Evolutionary conservation across 2,888 invertebrate genomes (phyloP).

Genomic region (Chaitophorus viminalis): DNA sequence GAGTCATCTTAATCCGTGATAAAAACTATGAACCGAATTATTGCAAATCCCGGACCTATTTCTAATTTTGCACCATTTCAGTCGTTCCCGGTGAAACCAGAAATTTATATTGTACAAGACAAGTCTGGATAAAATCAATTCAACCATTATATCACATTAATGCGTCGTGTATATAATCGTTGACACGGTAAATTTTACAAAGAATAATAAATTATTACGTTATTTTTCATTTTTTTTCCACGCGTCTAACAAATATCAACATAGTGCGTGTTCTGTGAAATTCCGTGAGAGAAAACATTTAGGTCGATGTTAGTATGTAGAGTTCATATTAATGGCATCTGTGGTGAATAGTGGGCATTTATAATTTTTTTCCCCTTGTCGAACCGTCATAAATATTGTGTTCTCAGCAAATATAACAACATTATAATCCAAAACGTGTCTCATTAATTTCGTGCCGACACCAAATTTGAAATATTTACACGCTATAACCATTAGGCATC

Average conservation of each 20-base stretch:
- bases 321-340: neutral
- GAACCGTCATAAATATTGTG: neutral
- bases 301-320: neutral
- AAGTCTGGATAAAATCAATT: no score
- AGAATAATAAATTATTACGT: neutral
- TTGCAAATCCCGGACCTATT: no score
- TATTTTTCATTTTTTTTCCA: neutral
- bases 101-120: no score
- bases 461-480: neutral
- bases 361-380: neutral
- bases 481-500: neutral
- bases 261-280: neutral
- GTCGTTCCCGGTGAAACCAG: no score
- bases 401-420: neutral
- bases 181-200: neutral
- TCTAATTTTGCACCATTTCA: no score
- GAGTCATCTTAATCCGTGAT: no score
- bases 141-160: neutral
- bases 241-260: neutral
- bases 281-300: neutral
- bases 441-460: neutral
- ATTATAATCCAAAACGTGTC: constrained; percentile 12
- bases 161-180: neutral
- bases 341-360: neutral
- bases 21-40: no score